phyloP scores from a whole-genome alignment of 2,888 invertebrate species.

The Tenthredo amoena region DNA sequence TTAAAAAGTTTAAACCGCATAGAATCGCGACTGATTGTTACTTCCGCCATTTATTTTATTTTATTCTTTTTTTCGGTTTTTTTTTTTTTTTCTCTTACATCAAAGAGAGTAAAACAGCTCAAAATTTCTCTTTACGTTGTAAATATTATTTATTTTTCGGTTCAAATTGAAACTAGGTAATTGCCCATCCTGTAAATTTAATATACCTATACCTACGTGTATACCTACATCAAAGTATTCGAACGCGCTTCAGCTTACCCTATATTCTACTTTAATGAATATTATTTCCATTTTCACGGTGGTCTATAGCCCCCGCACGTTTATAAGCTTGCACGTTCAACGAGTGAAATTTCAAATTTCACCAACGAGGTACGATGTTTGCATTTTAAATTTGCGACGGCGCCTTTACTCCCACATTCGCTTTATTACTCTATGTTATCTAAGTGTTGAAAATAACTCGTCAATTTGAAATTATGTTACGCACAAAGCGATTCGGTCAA shows the following conservation, averaged over 20 bases:
- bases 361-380: background rate
- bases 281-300: slow-evolving; percentile 1
- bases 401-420: background rate
- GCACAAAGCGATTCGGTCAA: background rate
- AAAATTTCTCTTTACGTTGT: too few species aligned
- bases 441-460: slow-evolving; percentile 3
- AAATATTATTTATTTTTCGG: too few species aligned
- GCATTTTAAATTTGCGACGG: background rate
- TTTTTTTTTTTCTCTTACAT: too few species aligned
- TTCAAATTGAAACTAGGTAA: too few species aligned
- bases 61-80: too few species aligned
- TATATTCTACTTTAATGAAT: background rate
- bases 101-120: too few species aligned
- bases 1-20: background rate
- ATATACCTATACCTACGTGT: too few species aligned
- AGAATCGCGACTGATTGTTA: background rate
- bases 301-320: background rate
- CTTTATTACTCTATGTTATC: background rate
- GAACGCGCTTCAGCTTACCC: background rate
- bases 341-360: slow-evolving; percentile 23
- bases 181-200: too few species aligned
- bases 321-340: background rate
- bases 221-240: background rate
- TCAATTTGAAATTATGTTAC: background rate
- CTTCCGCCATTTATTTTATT: background rate